phyloP scores from a whole-genome alignment of 2,888 invertebrate species.

The Allolobophora icterica region DNA sequence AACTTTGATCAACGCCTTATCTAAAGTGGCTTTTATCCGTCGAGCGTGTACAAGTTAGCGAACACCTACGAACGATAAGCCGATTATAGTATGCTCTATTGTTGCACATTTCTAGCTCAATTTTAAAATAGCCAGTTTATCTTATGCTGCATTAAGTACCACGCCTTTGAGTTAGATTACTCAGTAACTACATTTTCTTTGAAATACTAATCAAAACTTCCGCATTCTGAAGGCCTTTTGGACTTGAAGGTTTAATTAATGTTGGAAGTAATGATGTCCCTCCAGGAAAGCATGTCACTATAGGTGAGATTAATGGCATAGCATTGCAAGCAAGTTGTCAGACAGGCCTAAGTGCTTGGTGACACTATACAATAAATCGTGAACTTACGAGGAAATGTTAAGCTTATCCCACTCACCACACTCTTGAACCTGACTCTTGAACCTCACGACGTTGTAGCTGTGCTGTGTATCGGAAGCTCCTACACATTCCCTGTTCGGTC shows the following conservation, averaged over 20 bases:
- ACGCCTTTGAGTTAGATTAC: background rate
- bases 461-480: no score
- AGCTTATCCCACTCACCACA: background rate
- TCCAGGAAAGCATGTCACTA: background rate
- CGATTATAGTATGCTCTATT: background rate
- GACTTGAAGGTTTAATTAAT: background rate
- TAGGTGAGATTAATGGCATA: background rate
- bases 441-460: no score
- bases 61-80: background rate
- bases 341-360: background rate
- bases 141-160: background rate
- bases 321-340: background rate
- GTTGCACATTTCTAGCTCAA: background rate
- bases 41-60: background rate
- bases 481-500: background rate
- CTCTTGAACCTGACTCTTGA: no score
- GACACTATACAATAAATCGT: background rate
- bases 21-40: background rate
- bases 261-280: background rate
- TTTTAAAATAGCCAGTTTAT: background rate
- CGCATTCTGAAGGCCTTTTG: background rate
- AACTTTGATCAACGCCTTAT: slow-evolving; percentile 10
- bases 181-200: background rate
- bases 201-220: background rate
- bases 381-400: background rate